Evolutionary conservation across 2,888 invertebrate species (phyloP).

Genomic region (Psylliodes chrysocephalus): DNA sequence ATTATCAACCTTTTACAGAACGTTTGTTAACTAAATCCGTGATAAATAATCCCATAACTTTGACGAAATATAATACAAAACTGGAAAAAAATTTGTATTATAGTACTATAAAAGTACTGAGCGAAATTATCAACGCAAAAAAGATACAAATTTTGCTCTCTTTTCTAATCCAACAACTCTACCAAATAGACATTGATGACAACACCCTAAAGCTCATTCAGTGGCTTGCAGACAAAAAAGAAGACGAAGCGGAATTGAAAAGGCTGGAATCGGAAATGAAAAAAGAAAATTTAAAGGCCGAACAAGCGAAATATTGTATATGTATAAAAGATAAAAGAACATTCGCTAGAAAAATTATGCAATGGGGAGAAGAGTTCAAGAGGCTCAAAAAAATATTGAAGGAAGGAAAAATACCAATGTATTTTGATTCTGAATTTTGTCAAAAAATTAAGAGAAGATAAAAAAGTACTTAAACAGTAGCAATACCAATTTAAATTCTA

Average conservation of each 20-base stretch:
- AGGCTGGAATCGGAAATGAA: neutral
- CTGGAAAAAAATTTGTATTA: constrained; percentile 2
- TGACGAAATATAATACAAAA: constrained; percentile 11
- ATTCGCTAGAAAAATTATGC: constrained; percentile 42
- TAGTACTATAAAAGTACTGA: constrained; percentile 6
- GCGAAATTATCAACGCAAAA: neutral
- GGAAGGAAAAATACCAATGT: constrained; percentile 41
- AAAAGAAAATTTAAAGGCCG: neutral
- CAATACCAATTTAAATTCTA: too few species aligned
- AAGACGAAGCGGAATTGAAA: neutral
- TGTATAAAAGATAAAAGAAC: constrained; percentile 36
- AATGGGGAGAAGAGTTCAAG: constrained; percentile 42
- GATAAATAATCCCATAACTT: neutral
- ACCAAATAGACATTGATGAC: neutral
- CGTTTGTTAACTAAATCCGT: neutral
- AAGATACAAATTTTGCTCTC: neutral
- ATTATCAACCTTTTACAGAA: constrained; percentile 13
- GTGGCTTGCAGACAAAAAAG: constrained; percentile 3
- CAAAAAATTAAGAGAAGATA: too few species aligned
- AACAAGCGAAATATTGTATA: constrained; percentile 28
- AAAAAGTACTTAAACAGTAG: too few species aligned
- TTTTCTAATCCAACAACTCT: neutral
- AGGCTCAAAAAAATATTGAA: constrained; percentile 41
- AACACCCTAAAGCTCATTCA: neutral
- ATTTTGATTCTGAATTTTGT: constrained; percentile 51